These are phyloP conservation scores for Zosterops pallidus DNA, from an alignment of 2,113 vertebrate species.

Conservation along the genomic window DNA sequence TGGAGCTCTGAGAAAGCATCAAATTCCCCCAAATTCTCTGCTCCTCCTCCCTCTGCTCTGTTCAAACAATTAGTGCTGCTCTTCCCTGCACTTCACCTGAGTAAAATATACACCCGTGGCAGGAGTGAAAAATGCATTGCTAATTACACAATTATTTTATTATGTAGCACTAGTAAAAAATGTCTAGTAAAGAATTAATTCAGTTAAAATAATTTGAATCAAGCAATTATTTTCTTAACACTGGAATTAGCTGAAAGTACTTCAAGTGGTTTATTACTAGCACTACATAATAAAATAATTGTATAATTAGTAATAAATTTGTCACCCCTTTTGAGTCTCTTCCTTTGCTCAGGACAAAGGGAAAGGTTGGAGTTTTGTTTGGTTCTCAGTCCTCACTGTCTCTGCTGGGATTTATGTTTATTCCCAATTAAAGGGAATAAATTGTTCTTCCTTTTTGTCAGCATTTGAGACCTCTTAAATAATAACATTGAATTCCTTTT, in stretches of 20 bases:
- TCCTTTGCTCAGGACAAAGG: conserved; percentile 67
- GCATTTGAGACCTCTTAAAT: neutral
- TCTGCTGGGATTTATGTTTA: conserved; percentile 30
- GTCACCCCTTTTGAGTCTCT: conserved; percentile 69
- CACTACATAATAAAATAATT: conserved; percentile 77
- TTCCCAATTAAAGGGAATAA: neutral
- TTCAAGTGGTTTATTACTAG: conserved; percentile 78
- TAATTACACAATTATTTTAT: conserved; percentile 83
- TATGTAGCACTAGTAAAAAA: conserved; percentile 79
- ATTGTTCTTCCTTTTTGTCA: neutral
- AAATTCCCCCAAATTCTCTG: neutral
- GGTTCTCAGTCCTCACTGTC: neutral
- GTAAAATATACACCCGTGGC: conserved; percentile 72
- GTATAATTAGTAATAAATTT: conserved; percentile 83
- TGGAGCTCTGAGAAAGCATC: neutral
- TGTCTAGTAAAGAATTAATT: conserved; percentile 83
- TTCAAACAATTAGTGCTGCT: neutral
- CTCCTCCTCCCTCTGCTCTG: neutral
- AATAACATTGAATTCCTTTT: neutral
- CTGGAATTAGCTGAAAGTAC: conserved; percentile 77
- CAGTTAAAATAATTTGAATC: conserved; percentile 82
- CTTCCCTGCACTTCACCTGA: conserved; percentile 49
- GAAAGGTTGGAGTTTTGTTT: conserved; percentile 25
- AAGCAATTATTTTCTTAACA: conserved; percentile 84
- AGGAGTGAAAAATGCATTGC: conserved; percentile 75